phyloP scores from a whole-genome alignment of 2,797 vertebrate species.

The Acrocephalus scirpaceus region DNA sequence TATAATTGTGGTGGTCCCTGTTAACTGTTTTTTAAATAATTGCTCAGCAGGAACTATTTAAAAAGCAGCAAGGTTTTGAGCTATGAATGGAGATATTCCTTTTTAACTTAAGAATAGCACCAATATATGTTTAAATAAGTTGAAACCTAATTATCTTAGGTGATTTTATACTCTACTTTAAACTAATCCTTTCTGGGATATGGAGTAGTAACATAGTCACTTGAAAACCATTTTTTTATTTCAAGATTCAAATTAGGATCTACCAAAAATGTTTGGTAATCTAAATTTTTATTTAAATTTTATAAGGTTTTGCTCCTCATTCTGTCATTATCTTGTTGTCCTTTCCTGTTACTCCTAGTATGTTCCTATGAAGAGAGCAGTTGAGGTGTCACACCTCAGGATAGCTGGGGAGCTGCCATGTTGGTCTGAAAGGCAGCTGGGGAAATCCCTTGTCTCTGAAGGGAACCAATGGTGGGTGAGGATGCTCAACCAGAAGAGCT shows the following conservation, averaged over 20 bases:
- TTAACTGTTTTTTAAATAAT: not conserved
- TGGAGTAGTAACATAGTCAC: not conserved
- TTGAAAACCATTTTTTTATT: not conserved
- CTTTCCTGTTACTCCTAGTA: not conserved
- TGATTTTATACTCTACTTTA: not conserved
- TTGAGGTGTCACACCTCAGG: not conserved
- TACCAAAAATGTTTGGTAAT: not conserved
- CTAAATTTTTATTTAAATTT: not conserved
- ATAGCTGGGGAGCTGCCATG: not conserved
- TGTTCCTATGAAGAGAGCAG: not conserved
- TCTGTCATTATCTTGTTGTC: not conserved
- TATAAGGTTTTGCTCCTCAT: not conserved
- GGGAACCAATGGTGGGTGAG: fast-evolving
- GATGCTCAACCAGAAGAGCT: not conserved
- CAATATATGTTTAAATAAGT: not conserved
- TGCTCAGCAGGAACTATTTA: not conserved
- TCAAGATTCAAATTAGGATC: not conserved
- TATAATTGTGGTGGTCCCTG: not conserved
- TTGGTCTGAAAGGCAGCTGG: not conserved
- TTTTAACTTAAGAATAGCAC: not conserved
- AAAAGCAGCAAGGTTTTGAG: not conserved
- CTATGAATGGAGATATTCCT: not conserved
- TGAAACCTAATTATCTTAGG: not conserved
- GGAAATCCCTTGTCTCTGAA: not conserved
- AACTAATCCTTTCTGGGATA: not conserved